These are phyloP conservation scores for Poeciliopsis turneri DNA, from an alignment of 2,797 vertebrate genomes.

Conservation along the genomic window DNA sequence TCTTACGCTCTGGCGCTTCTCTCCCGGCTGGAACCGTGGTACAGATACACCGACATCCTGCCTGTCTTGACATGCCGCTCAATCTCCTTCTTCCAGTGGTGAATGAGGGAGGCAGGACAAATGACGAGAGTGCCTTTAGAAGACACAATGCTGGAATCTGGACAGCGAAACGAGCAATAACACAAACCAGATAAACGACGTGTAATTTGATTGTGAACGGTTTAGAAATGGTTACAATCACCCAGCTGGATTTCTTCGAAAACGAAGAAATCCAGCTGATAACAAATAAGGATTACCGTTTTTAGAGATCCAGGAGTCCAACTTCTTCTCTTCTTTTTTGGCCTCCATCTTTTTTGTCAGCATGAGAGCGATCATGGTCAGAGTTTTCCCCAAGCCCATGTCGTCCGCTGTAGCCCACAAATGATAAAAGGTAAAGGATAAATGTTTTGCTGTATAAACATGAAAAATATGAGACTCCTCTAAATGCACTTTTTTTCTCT, in stretches of 20 bases:
- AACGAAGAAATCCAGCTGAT: fast-evolving
- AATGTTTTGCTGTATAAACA: neutral
- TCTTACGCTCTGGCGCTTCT: conserved; percentile 83
- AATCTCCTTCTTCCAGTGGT: conserved; percentile 96
- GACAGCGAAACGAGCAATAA: neutral
- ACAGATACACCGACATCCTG: conserved; percentile 86
- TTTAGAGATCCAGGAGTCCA: conserved; percentile 85
- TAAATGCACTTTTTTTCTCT: neutral
- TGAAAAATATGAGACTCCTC: neutral
- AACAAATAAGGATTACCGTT: conserved; percentile 64
- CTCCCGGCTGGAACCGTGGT: conserved; percentile 89
- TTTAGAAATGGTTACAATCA: neutral
- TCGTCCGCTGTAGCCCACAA: conserved; percentile 87
- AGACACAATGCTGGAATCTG: conserved; percentile 79
- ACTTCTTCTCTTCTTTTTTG: conserved; percentile 62
- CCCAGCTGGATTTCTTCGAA: neutral
- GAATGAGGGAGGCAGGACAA: conserved; percentile 94
- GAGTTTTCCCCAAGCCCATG: conserved; percentile 97
- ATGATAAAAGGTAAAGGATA: neutral
- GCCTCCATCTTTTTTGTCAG: conserved; percentile 81
- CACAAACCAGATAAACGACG: neutral
- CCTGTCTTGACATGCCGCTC: conserved; percentile 80
- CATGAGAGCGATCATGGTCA: conserved; percentile 93
- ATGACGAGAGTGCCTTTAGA: conserved; percentile 88
- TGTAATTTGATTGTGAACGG: neutral